phyloP scores from a whole-genome alignment of 1,140 invertebrate species.

The Metopolophium dirhodum region DNA sequence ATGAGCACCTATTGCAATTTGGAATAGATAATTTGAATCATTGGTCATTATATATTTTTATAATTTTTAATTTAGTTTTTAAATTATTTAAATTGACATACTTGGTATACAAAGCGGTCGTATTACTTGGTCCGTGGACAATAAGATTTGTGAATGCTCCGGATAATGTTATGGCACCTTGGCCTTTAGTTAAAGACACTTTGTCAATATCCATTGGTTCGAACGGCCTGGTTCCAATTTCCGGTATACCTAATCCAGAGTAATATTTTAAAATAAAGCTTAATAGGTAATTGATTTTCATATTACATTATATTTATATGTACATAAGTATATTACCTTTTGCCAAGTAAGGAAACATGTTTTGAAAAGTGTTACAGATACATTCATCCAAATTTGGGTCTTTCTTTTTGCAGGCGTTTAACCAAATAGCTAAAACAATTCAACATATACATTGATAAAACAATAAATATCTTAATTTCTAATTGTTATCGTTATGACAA shows the following conservation, averaged over 20 bases:
- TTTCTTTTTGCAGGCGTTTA: constrained; percentile 62
- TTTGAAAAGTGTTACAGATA: constrained; percentile 62
- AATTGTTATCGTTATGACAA: neutral
- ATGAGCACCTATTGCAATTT: neutral
- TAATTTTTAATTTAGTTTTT: neutral
- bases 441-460: neutral
- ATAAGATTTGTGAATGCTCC: constrained; percentile 64
- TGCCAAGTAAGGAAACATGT: constrained; percentile 65
- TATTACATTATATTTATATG: neutral
- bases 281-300: neutral
- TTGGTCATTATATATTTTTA: neutral
- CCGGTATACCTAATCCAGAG: constrained; percentile 63
- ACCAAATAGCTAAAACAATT: constrained; percentile 63
- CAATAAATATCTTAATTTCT: neutral
- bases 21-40: neutral
- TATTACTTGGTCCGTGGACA: constrained; percentile 65
- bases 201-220: constrained; percentile 64
- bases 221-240: constrained; percentile 64
- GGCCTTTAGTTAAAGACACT: constrained; percentile 64
- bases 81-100: constrained; percentile 59
- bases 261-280: constrained; percentile 6
- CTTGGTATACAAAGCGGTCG: constrained; percentile 63
- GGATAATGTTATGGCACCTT: constrained; percentile 63
- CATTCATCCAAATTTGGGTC: constrained; percentile 63
- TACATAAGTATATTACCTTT: constrained; percentile 61